Evolutionary conservation across 2,888 invertebrate genomes (phyloP).

Genomic region (Lasius fuliginosus): DNA sequence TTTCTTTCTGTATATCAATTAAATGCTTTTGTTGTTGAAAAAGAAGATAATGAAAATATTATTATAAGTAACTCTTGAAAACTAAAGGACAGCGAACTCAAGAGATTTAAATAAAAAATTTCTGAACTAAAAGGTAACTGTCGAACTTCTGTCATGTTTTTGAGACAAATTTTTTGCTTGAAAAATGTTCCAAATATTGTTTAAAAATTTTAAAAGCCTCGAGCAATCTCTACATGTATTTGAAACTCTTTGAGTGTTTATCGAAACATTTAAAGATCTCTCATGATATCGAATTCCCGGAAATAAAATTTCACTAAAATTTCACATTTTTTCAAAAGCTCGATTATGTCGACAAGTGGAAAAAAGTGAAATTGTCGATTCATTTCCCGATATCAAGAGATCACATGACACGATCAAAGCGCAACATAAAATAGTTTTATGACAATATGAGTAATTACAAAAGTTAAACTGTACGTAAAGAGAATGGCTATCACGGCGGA

Average conservation of each 20-base stretch:
- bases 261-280: not conserved
- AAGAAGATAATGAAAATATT: not conserved
- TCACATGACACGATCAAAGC: not conserved
- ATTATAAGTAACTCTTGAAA: not conserved
- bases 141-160: too few relatives aligned
- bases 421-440: not conserved
- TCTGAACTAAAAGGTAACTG: too few relatives aligned
- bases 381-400: not conserved
- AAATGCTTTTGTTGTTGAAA: not conserved
- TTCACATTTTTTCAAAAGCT: not conserved
- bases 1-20: not conserved
- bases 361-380: conserved; percentile 1
- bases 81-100: too few relatives aligned
- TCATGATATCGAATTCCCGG: not conserved
- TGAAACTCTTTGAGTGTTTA: too few relatives aligned
- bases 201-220: not conserved
- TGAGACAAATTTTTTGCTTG: too few relatives aligned
- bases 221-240: not conserved
- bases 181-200: not conserved
- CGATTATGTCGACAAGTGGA: conserved; percentile 2
- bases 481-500: not conserved
- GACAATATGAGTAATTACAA: not conserved
- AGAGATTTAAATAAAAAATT: too few relatives aligned
- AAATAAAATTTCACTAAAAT: not conserved
- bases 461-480: not conserved